Conservation (phyloP, 2,797 vertebrate species). For the Mus spretus region DNA sequence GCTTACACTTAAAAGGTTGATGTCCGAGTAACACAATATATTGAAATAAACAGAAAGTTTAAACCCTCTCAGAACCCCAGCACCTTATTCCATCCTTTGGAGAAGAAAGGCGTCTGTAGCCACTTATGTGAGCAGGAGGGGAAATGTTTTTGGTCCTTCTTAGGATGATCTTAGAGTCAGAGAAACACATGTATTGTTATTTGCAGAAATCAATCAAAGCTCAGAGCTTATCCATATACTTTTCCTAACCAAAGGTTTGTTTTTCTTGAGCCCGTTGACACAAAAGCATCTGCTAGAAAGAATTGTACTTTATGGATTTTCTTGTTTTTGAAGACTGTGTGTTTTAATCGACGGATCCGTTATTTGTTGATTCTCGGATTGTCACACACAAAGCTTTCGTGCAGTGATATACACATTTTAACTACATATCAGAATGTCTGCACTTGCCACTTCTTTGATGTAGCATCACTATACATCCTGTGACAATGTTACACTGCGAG, state of each 20-base stretch:
- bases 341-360: slow-evolving; percentile 16
- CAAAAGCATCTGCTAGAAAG: background rate
- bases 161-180: background rate
- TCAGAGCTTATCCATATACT: background rate
- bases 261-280: slow-evolving; percentile 53
- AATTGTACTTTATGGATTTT: slow-evolving; percentile 3
- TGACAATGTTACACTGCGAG: slow-evolving; percentile 77
- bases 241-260: slow-evolving; percentile 1
- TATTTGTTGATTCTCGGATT: slow-evolving; percentile 48
- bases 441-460: slow-evolving; percentile 75
- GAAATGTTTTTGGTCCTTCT: background rate
- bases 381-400: slow-evolving; percentile 41
- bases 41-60: slow-evolving; percentile 17
- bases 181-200: background rate
- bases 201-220: slow-evolving; percentile 5
- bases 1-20: background rate
- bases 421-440: slow-evolving; percentile 66
- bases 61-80: background rate
- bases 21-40: background rate
- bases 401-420: slow-evolving; percentile 47
- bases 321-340: background rate
- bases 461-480: slow-evolving; percentile 72
- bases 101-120: background rate
- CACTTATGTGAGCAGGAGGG: background rate
- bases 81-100: background rate